Evolutionary conservation across 2,797 vertebrate species (phyloP).

Genomic region (Alectoris magna): DNA sequence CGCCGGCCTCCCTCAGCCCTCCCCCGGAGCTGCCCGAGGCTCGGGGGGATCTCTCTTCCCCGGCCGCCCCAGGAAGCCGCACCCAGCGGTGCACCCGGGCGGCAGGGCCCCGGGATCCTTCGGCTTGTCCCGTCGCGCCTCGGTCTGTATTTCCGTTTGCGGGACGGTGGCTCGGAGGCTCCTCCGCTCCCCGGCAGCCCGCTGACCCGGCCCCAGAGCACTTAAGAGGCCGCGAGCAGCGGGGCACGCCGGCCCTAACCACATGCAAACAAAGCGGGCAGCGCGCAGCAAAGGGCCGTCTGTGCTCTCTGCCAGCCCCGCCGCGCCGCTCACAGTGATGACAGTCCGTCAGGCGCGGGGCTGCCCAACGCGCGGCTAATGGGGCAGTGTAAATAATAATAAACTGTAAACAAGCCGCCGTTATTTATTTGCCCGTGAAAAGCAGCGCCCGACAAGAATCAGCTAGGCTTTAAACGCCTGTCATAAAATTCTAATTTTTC

Average conservation of each 20-base stretch:
- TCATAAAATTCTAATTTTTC: conserved; percentile 74
- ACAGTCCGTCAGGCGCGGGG: conserved; percentile 71
- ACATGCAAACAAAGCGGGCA: conserved; percentile 43
- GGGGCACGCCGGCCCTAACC: conserved; percentile 35
- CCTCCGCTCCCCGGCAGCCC: not conserved
- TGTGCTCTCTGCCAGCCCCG: conserved; percentile 7
- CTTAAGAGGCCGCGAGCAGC: not conserved
- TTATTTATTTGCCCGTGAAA: conserved; percentile 63
- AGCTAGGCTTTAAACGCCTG: conserved; percentile 39
- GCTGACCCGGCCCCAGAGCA: not conserved
- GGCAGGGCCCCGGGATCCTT: not conserved
- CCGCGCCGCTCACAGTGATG: conserved; percentile 55
- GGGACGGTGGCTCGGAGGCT: not conserved
- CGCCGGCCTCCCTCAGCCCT: not conserved
- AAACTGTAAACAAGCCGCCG: conserved; percentile 63
- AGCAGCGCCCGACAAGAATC: not conserved
- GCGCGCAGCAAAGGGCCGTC: not conserved
- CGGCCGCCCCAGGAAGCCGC: not conserved
- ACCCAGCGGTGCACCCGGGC: not conserved
- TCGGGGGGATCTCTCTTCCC: not conserved
- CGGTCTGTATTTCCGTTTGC: not conserved
- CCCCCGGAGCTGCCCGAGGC: not conserved
- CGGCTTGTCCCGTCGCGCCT: not conserved
- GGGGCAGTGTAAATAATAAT: conserved; percentile 71
- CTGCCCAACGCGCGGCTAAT: conserved; percentile 65